A percentile compares a stretch with the other conserved stretches of the same genome.
These are phyloP conservation scores for Agrilus mali DNA, from an alignment of 2,888 invertebrate genomes.

Conservation along the genomic window DNA sequence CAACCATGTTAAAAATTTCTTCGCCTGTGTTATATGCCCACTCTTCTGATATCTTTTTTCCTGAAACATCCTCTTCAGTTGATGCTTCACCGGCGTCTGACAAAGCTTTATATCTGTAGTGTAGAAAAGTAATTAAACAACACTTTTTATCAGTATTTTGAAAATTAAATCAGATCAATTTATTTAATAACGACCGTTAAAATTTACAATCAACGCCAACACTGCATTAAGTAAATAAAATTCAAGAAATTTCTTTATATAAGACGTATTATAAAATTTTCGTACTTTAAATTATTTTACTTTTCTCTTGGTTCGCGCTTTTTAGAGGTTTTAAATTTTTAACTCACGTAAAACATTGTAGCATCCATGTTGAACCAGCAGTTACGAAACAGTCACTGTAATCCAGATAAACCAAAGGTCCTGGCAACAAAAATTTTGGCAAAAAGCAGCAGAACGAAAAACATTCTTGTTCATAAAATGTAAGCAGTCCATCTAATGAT, in stretches of 20 bases:
- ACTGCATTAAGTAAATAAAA: too few species aligned
- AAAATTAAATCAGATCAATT: too few species aligned
- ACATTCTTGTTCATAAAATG: constrained; percentile 88
- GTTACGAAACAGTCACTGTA: constrained; percentile 79
- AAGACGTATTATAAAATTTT: background rate
- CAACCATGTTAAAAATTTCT: constrained; percentile 34
- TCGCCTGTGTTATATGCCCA: constrained; percentile 74
- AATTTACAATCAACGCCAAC: too few species aligned
- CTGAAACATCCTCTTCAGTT: constrained; percentile 38
- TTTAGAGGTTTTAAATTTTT: constrained; percentile 67
- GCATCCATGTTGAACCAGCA: constrained; percentile 59
- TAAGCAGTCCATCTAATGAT: constrained; percentile 77
- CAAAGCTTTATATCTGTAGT: constrained; percentile 60
- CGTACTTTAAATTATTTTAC: constrained; percentile 17
- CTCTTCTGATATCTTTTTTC: constrained; percentile 54
- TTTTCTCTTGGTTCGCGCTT: constrained; percentile 35
- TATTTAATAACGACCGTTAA: too few species aligned
- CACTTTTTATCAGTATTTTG: too few species aligned
- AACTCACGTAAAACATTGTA: constrained; percentile 33
- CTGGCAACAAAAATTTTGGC: constrained; percentile 70
- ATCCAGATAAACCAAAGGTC: constrained; percentile 68
- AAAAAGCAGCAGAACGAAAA: constrained; percentile 73
- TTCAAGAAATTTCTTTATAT: too few species aligned
- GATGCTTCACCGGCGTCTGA: constrained; percentile 56
- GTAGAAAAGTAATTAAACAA: background rate